phyloP scores from a whole-genome alignment of 2,888 invertebrate species.

The Nephrotoma flavescens region DNA sequence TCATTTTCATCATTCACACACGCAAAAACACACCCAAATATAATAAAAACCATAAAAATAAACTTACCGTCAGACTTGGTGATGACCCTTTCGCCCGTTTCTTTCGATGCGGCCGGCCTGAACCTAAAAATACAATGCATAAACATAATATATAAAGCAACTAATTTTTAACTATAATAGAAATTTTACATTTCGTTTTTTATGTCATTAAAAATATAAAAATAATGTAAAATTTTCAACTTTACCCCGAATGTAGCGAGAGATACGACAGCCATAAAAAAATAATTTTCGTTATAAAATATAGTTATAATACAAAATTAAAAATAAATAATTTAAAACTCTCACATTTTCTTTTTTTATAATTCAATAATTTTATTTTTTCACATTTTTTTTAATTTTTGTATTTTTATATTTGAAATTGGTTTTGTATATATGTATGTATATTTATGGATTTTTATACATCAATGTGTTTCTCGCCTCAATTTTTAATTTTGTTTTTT shows the following conservation, averaged over 20 bases:
- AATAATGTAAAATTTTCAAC: neutral
- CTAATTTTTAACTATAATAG: neutral
- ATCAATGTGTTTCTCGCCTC: neutral
- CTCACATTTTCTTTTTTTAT: neutral
- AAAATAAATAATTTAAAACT: neutral
- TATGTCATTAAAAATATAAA: neutral
- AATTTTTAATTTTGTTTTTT: neutral
- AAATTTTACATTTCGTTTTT: neutral
- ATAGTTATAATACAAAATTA: neutral
- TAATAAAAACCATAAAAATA: neutral
- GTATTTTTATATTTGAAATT: neutral
- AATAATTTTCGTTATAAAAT: neutral
- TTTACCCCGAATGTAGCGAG: neutral
- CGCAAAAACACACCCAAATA: no score
- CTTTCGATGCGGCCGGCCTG: slow-evolving; percentile 28
- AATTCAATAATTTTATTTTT: slow-evolving; percentile 3
- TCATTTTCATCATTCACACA: no score
- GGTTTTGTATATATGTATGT: neutral
- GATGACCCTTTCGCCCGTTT: slow-evolving; percentile 25
- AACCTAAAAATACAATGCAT: slow-evolving; percentile 18
- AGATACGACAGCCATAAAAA: neutral
- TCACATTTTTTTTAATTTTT: neutral
- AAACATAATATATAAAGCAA: neutral
- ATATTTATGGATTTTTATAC: neutral
- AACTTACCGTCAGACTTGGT: slow-evolving; percentile 16